Evolutionary conservation across 2,113 vertebrate genomes (phyloP), one percentile per base, ranked within the genome.

Genomic region (Gadus chalcogrammus): DNA sequence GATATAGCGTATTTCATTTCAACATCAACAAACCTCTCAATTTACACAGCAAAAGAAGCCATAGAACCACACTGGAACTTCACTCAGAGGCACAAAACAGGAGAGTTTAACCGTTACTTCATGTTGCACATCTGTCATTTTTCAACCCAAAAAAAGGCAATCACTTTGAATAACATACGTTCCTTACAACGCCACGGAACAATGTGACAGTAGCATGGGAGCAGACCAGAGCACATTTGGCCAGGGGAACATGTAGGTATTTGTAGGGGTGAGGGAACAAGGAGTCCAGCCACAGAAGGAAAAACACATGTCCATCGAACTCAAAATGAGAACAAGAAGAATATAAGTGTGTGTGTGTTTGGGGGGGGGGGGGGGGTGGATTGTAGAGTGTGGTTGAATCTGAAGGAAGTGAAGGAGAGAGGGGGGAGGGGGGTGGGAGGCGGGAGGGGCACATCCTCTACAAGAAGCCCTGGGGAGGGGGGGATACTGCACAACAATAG

Each of bases 31-130:
- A 92, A 97, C 91, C 91, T 94, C 91, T 94, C 94, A 91, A 94
- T 93, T 93, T 92, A 94, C 93, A 97, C 94, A 95, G 92, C 90
- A 94, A 94, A 94, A 94, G 88, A 95, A 94, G 93, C 93, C 93
- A 91, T 91, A 93, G 90, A 93, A 74, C 91, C 92, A 92, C 89
- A 91, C 84, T 85, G 70, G 90, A 94, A 90, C 92, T 88, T 93
- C 92, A 95, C 94, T 93, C 91, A 87, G 93, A 98, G 95, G 95
- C 95, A 96, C 94, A 94, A 95, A 97, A 96, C 94, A 94, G 92
- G 94, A 92, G 89, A 84, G 82, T 90, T 83, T 84, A 83, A 92
- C 91, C 87, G 90, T 90, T 89, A 93, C 89, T 89, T 95, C 90
- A 92, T 88, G 88, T 92, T 94, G 89, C 87, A 91, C 88, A 81